A percentile compares a stretch with the other conserved stretches of the same genome.
Conservation (phyloP, 2,113 vertebrate genomes). For the Pogona vitticeps region DNA sequence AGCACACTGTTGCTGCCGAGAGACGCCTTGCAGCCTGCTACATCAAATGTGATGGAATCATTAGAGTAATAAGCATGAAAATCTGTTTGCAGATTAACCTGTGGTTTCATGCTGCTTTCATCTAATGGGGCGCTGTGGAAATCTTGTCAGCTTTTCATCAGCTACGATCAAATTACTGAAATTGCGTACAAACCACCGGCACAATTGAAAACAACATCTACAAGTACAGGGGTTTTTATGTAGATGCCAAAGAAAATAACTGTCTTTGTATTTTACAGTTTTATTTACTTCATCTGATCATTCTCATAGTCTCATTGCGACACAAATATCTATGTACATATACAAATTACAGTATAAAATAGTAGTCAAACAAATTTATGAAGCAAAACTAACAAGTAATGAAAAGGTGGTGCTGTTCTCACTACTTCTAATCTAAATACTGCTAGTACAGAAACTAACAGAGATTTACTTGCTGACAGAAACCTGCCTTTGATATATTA, state of each 20-base stretch:
- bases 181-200: conserved; percentile 80
- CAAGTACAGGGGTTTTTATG: conserved; percentile 71
- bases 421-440: background rate
- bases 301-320: conserved; percentile 47
- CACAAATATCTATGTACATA: conserved; percentile 21
- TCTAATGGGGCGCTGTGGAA: conserved; percentile 85
- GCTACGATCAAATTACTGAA: conserved; percentile 85
- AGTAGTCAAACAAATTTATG: conserved; percentile 38
- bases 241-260: conserved; percentile 78
- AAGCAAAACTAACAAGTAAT: conserved; percentile 23
- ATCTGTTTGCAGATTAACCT: conserved; percentile 98
- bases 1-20: conserved; percentile 83
- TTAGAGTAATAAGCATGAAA: conserved; percentile 99
- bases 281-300: conserved; percentile 69
- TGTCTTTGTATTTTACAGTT: conserved; percentile 67
- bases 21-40: conserved; percentile 83
- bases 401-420: conserved; percentile 17
- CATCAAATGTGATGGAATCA: conserved; percentile 97
- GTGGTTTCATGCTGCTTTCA: conserved; percentile 86
- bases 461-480: background rate
- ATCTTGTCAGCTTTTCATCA: conserved; percentile 89
- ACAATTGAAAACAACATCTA: conserved; percentile 82
- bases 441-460: background rate
- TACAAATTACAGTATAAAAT: conserved; percentile 36
- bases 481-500: conserved; percentile 15